Conservation (phyloP, 2,888 invertebrate genomes). For the Papilio elwesi region DNA sequence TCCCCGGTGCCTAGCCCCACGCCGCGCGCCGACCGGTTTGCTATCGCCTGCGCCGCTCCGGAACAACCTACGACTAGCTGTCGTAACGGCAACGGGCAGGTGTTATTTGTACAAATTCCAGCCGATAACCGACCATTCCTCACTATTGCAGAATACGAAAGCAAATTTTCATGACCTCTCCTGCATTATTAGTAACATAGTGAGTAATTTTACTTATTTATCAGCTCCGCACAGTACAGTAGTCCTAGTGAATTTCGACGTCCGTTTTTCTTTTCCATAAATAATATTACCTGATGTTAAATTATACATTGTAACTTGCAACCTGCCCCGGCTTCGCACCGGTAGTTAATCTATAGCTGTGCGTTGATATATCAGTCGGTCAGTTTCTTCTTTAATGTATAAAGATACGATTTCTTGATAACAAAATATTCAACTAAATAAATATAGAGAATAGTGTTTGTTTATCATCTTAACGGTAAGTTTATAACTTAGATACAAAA, state of each 20-base stretch:
- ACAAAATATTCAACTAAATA: neutral
- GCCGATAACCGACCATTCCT: constrained; percentile 57
- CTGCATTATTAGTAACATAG: no score
- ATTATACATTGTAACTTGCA: no score
- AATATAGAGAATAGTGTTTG: neutral
- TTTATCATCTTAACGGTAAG: constrained; percentile 25
- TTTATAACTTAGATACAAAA: constrained; percentile 36
- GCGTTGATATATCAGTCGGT: no score
- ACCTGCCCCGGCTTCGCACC: no score
- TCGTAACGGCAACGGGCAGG: constrained; percentile 70
- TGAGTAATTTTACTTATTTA: no score
- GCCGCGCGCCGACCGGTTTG: constrained; percentile 65
- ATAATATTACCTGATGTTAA: no score
- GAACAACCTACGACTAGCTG: constrained; percentile 53
- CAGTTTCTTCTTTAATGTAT: no score
- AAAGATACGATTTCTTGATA: no score
- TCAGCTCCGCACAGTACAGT: no score
- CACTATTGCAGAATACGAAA: constrained; percentile 27
- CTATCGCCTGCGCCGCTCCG: constrained; percentile 55
- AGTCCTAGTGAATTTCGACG: no score
- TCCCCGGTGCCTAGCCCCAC: constrained; percentile 38
- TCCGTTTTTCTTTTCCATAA: no score
- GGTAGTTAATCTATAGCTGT: no score
- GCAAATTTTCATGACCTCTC: constrained; percentile 11
- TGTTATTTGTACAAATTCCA: constrained; percentile 74